Percentiles rank a stretch among this genome's conserved stretches.
Conservation (phyloP, 2,113 vertebrate genomes). For the Pristiophorus japonicus region DNA sequence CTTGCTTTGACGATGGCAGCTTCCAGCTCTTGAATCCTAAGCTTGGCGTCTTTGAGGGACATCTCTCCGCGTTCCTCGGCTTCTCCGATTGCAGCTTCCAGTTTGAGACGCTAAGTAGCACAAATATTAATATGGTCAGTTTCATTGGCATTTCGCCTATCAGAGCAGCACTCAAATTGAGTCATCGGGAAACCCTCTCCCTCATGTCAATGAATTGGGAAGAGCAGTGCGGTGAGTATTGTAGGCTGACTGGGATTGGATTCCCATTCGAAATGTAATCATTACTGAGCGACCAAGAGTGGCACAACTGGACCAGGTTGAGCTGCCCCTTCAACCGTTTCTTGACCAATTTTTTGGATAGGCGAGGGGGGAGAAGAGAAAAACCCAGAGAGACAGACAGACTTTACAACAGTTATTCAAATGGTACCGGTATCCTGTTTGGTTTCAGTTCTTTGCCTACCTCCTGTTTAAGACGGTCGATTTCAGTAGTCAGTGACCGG, state of each 20-base stretch:
- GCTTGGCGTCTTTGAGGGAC: constrained; percentile 74
- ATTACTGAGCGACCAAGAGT: not conserved
- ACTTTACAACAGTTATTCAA: not conserved
- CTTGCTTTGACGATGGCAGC: constrained; percentile 74
- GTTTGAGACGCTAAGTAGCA: constrained; percentile 60
- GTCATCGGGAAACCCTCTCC: not conserved
- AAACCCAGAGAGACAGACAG: not conserved
- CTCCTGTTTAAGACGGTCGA: constrained; percentile 69
- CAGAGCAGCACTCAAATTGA: no score
- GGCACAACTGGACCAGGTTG: not conserved
- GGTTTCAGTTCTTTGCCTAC: constrained; percentile 50
- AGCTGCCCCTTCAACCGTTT: not conserved
- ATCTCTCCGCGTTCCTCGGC: constrained; percentile 78
- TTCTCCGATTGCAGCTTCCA: constrained; percentile 74
- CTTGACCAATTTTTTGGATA: not conserved
- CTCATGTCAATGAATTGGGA: not conserved
- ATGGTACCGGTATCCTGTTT: not conserved
- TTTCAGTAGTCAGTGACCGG: constrained; percentile 69
- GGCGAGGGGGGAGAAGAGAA: not conserved
- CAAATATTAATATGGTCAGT: not conserved
- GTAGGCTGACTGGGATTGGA: not conserved
- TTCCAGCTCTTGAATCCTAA: constrained; percentile 72
- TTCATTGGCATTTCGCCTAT: not conserved
- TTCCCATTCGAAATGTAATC: not conserved
- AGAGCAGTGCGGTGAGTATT: not conserved